Conservation (phyloP, 2,113 vertebrate genomes). For the Megaleporinus macrocephalus region DNA sequence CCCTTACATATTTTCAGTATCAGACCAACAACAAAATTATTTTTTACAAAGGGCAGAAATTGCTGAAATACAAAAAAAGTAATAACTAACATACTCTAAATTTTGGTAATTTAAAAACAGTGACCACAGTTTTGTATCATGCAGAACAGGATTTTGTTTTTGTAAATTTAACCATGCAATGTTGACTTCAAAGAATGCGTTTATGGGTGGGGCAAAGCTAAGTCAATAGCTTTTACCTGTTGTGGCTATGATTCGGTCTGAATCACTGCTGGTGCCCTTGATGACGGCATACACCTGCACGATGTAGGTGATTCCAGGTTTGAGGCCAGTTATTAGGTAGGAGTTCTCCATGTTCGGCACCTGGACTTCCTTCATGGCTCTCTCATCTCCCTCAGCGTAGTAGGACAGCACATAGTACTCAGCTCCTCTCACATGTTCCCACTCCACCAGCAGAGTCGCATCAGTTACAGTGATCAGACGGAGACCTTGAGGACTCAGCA, state of each 20-base stretch:
- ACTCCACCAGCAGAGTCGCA: constrained; percentile 81
- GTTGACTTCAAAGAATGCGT: background rate
- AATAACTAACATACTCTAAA: too few relatives aligned
- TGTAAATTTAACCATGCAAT: too few relatives aligned
- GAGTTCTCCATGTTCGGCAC: constrained; percentile 79
- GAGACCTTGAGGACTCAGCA: constrained; percentile 78
- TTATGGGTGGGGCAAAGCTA: too few relatives aligned
- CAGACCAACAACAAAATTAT: too few relatives aligned
- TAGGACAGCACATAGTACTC: constrained; percentile 85
- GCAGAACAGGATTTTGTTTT: too few relatives aligned
- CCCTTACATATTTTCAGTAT: too few relatives aligned
- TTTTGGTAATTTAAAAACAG: too few relatives aligned
- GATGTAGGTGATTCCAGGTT: constrained; percentile 79
- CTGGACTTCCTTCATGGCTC: constrained; percentile 64
- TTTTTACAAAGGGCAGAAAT: too few relatives aligned
- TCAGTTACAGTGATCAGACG: constrained; percentile 79
- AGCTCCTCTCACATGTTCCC: constrained; percentile 77
- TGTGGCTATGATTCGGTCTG: constrained; percentile 77
- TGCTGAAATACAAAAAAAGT: too few relatives aligned
- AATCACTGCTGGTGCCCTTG: constrained; percentile 77
- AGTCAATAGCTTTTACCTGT: constrained; percentile 69
- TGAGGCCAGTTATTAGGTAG: constrained; percentile 78
- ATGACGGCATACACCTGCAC: constrained; percentile 79
- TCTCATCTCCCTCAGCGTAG: constrained; percentile 74
- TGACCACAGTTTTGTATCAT: too few relatives aligned